Percentiles rank a stretch among this genome's conserved stretches.
These are phyloP conservation scores for Galbula dea DNA, from an alignment of 2,113 vertebrate genomes.

Conservation along the genomic window DNA sequence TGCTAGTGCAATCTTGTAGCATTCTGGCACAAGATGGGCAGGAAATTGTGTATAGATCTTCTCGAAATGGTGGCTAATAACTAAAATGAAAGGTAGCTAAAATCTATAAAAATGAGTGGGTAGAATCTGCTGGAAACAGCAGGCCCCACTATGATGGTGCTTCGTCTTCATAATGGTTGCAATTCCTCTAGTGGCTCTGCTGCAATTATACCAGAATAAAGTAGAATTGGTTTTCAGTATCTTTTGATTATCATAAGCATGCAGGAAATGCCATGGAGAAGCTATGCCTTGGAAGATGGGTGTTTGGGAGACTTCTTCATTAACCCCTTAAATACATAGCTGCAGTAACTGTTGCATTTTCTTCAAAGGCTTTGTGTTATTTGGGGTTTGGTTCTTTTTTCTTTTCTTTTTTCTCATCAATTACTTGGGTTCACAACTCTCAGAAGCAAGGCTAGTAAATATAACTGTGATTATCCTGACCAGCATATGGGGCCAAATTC, in stretches of 20 bases:
- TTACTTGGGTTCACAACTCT: background rate
- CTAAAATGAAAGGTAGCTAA: slow-evolving; percentile 37
- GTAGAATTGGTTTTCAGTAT: slow-evolving; percentile 37
- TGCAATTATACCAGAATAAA: slow-evolving; percentile 44
- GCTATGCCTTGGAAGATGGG: background rate
- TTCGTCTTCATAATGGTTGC: slow-evolving; percentile 40
- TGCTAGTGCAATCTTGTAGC: background rate
- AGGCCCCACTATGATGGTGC: slow-evolving; percentile 21
- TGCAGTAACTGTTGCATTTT: background rate
- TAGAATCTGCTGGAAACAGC: background rate
- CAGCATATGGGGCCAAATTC: background rate
- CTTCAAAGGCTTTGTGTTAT: background rate
- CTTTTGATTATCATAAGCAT: slow-evolving; percentile 9
- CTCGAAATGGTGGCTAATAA: slow-evolving; percentile 40
- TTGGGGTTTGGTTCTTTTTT: background rate
- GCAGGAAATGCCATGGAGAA: background rate
- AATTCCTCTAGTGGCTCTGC: slow-evolving; percentile 23
- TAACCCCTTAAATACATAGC: slow-evolving; percentile 20
- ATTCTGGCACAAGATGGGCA: background rate
- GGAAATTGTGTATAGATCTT: slow-evolving; percentile 39
- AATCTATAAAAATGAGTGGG: slow-evolving; percentile 3
- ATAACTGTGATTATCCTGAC: background rate
- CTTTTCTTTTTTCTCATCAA: background rate
- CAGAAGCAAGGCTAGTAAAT: background rate
- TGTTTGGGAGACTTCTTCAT: slow-evolving; percentile 7